These are phyloP conservation scores for Sipha maydis DNA, from an alignment of 2,888 invertebrate species.

Conservation along the genomic window DNA sequence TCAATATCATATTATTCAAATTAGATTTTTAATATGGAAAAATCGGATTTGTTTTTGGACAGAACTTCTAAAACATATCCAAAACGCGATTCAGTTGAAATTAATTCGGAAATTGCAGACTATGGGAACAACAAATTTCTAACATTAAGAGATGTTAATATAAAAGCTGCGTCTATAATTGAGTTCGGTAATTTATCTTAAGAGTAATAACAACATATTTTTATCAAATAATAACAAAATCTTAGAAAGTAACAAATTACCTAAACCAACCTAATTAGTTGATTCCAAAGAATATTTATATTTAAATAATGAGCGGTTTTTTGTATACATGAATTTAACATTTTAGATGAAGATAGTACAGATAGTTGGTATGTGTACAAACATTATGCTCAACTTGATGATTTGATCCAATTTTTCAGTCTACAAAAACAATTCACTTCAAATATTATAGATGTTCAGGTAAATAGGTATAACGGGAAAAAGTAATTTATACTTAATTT, in stretches of 20 bases:
- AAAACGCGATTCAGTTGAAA: too few relatives aligned
- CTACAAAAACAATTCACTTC: constrained; percentile 16
- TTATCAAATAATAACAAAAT: too few relatives aligned
- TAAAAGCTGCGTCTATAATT: too few relatives aligned
- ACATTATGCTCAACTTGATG: not conserved
- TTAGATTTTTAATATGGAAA: not conserved
- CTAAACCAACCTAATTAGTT: too few relatives aligned
- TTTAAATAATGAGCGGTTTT: not conserved
- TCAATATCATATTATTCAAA: not conserved
- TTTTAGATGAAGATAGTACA: not conserved
- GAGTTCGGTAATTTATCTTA: too few relatives aligned
- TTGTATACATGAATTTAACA: not conserved
- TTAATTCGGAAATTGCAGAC: too few relatives aligned
- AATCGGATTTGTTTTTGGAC: not conserved
- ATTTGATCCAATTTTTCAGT: not conserved
- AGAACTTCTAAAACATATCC: too few relatives aligned
- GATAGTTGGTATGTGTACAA: not conserved
- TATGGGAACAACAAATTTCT: too few relatives aligned
- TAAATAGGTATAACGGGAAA: not conserved
- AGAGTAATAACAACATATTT: too few relatives aligned
- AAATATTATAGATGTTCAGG: constrained; percentile 5
- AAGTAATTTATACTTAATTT: constrained; percentile 12
- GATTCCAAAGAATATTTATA: too few relatives aligned
- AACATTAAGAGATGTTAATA: too few relatives aligned
- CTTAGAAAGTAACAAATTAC: too few relatives aligned